Evolutionary conservation across 2,113 vertebrate species (phyloP).

Genomic region (Lagopus leucura): DNA sequence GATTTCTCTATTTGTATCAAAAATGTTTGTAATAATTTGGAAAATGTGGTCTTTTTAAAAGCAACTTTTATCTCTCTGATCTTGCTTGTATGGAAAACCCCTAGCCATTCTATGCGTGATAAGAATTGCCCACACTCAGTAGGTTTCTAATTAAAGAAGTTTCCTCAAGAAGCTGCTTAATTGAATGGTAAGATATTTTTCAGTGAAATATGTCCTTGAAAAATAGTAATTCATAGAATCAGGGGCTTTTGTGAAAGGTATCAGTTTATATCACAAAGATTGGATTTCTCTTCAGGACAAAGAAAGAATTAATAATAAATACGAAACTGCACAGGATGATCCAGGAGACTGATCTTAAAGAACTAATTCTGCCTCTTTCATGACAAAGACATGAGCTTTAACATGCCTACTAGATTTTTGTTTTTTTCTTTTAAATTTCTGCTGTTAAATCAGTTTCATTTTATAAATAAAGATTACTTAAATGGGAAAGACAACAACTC

Average conservation of each 20-base stretch:
- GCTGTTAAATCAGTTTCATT: not conserved
- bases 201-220: not conserved
- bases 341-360: not conserved
- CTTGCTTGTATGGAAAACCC: not conserved
- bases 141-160: not conserved
- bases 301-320: not conserved
- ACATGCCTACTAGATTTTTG: not conserved
- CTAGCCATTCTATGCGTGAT: not conserved
- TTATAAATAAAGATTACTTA: not conserved
- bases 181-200: not conserved
- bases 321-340: not conserved
- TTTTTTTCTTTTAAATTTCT: not conserved
- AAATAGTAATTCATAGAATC: not conserved
- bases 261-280: not conserved
- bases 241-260: not conserved
- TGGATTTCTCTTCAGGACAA: not conserved
- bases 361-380: not conserved
- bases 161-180: not conserved
- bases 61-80: not conserved
- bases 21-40: not conserved
- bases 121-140: not conserved
- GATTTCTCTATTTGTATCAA: not conserved
- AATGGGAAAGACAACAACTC: not conserved
- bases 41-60: not conserved
- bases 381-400: not conserved